Base-by-base conservation (phyloP, 2,113 vertebrate species). In the Myrmecophaga tridactyla region DNA sequence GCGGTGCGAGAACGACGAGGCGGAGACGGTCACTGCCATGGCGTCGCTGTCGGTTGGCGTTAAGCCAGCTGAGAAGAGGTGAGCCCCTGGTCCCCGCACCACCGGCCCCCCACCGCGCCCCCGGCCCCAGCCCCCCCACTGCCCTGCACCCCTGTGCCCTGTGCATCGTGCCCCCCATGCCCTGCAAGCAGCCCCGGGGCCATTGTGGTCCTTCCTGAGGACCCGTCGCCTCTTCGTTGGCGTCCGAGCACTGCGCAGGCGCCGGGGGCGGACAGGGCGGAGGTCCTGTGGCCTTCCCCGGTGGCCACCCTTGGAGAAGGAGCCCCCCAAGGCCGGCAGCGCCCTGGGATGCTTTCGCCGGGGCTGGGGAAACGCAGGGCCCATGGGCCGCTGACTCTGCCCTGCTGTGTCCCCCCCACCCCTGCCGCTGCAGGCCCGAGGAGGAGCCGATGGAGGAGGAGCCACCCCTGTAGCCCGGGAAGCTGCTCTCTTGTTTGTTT, bases 371-470 rank as follows among this genome's bases (percentile, higher is more conserved):
- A n/a, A n/a, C 3, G 7, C 41, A 2, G 21, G 12, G 8, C 70
- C 20, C 41, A 15, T 1, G 4, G 5, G 31, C 5, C 75, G 1
- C 34, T 69, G 11, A 80, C 34, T 18, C 67, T 48, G 1, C 29
- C 6, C 25, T 5, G 12, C 12, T 70, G 4, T 77, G 0, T 0
- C 31, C 10, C 13, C 41, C 34, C 11, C 36, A 6, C 1, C 0
- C 65, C 92, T 63, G 0, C n/a, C n/a, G n/a, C n/a, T n/a, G n/a
- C 98, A 99, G 99, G 94, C 96, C 99, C 0, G 99, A 99, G 31
- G 99, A 99, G 76, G 99, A 99, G 70, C 99, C 99, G 14, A 99
- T 99, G 99, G 99, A 99, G 95, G 99, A 99, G 96, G 99, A 99
- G 92, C 98, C 98, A 90, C 98, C 99, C 5, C 98, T 99, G 99